A percentile compares a stretch with the other conserved stretches of the same genome.
Evolutionary conservation across 2,113 vertebrate genomes (phyloP).

Genomic region (Manacus vitellinus): DNA sequence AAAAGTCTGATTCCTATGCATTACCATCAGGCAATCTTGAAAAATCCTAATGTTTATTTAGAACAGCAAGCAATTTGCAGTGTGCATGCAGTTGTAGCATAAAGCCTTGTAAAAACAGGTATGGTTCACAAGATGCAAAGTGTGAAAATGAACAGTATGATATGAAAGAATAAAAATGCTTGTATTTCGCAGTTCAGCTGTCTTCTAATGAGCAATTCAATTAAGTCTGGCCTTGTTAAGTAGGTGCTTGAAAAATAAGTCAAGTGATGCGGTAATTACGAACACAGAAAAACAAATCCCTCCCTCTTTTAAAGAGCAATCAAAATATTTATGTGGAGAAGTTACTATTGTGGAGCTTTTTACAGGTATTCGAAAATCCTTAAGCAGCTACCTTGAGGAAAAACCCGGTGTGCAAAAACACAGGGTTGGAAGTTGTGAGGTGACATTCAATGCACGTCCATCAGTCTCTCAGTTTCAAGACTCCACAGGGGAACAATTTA

Average conservation of each 20-base stretch:
- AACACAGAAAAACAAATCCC: slow-evolving; percentile 13
- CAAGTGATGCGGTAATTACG: slow-evolving; percentile 33
- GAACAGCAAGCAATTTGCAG: not conserved
- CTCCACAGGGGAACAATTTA: slow-evolving; percentile 2
- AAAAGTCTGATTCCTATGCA: not conserved
- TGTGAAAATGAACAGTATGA: slow-evolving; percentile 20
- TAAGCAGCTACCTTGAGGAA: not conserved
- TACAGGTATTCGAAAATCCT: not conserved
- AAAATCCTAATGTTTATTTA: not conserved
- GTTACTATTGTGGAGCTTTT: not conserved
- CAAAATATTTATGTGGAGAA: slow-evolving; percentile 43
- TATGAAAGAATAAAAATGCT: slow-evolving; percentile 25
- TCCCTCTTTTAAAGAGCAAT: slow-evolving; percentile 29
- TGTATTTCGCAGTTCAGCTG: slow-evolving; percentile 13
- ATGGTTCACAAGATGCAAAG: not conserved
- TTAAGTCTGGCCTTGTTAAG: slow-evolving; percentile 52
- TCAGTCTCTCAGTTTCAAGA: slow-evolving; percentile 1
- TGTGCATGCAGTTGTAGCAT: not conserved
- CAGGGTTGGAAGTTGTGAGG: not conserved
- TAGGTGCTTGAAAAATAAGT: slow-evolving; percentile 52
- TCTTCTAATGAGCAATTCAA: slow-evolving; percentile 59
- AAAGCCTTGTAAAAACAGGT: slow-evolving; percentile 5
- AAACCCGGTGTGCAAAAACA: not conserved
- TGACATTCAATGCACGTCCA: not conserved
- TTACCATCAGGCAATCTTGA: not conserved